Base-by-base conservation (phyloP, 2,113 vertebrate species). In the Equus quagga region DNA sequence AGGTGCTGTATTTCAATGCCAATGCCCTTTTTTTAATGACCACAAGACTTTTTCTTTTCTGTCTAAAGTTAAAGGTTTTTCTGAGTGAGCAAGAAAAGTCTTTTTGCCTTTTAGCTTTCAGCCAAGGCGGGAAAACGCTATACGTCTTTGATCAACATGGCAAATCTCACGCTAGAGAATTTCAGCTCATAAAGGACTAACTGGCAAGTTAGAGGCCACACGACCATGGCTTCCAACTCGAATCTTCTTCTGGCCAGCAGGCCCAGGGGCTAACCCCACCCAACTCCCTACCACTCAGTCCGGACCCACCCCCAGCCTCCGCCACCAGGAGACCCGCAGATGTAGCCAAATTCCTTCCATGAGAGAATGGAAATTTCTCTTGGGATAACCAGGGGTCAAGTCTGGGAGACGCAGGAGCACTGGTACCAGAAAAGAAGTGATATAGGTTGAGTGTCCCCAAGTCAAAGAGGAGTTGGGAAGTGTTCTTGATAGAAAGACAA, bases 91-190 rank as follows among this genome's bases (percentile, higher is more conserved):
- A 67, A 81, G 24, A 8, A 26, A 67, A 92, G 46, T 13, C 18
- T 62, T 95, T 88, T 19, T 79, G 28, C 46, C 80, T 79, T 78
- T 70, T 36, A 81, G 51, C 65, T 84, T 31, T 91, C 78, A 90
- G 56, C 69, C 24, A 23, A 82, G 31, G 2, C 33, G 14, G 5
- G 15, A 31, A 64, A 64, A 54, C 3, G 6, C 31, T 56, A 4
- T 5, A 51, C 5, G 14, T 72, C 58, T 23, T 41, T 3, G 41
- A 49, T 54, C 60, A 51, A 36, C 46, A 21, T 0, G 6, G 58
- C 62, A 89, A 83, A 79, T 2, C 6, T 24, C 21, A 84, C 3
- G n/a, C 41, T 69, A 26, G 64, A 67, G 60, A 79, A 78, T 79
- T 78, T 5, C 1, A 10, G 18, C 18, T 31, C 15, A 49, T 1